Evolutionary conservation across 2,888 invertebrate species (phyloP).

Genomic region (Drosophila koepferae): DNA sequence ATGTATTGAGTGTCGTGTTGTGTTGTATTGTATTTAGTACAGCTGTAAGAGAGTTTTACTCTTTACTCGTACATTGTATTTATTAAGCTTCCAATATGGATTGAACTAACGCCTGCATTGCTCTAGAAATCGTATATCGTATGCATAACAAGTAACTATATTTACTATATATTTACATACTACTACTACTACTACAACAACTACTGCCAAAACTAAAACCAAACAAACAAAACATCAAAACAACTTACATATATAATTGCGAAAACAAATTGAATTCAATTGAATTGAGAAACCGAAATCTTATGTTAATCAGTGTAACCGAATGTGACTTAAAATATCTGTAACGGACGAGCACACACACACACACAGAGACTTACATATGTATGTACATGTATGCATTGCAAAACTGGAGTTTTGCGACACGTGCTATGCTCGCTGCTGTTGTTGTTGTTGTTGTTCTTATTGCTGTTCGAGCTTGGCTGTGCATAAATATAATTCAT

Average conservation of each 20-base stretch:
- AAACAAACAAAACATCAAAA: background rate
- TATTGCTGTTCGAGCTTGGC: conserved; percentile 12
- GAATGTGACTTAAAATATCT: conserved; percentile 28
- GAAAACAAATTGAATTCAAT: conserved; percentile 14
- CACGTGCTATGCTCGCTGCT: conserved; percentile 26
- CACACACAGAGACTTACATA: conserved; percentile 11
- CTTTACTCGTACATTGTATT: conserved; percentile 40
- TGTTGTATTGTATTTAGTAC: conserved; percentile 40
- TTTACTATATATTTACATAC: conserved; percentile 12
- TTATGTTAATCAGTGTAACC: conserved; percentile 22
- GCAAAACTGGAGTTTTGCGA: conserved; percentile 19
- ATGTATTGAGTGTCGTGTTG: conserved; percentile 9
- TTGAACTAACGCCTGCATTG: conserved; percentile 82
- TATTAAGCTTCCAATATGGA: conserved; percentile 69
- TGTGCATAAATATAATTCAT: conserved; percentile 46
- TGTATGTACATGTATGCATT: conserved; percentile 18
- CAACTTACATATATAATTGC: conserved; percentile 6
- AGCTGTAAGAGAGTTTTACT: conserved; percentile 37
- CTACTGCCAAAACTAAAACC: too few relatives aligned
- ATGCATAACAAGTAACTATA: conserved; percentile 48
- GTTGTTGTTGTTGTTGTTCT: background rate
- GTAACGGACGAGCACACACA: conserved; percentile 8
- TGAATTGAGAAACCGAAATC: background rate
- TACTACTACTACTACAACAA: background rate
- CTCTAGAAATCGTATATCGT: conserved; percentile 60